Conservation (phyloP, 2,113 vertebrate species). For the Gallinago paraguaiae region DNA sequence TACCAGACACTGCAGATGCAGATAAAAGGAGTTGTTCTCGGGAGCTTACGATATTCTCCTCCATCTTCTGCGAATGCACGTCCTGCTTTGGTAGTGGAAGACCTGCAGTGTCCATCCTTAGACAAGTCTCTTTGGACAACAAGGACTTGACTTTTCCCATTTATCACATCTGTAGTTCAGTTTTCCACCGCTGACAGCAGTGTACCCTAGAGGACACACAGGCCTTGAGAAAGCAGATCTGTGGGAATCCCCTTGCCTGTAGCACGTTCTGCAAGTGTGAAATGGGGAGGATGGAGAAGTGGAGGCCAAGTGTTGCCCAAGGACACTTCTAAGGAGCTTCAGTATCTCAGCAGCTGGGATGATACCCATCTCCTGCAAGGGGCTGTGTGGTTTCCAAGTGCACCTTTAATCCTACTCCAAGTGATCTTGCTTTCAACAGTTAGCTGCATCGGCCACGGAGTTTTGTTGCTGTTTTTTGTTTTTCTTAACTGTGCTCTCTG, state of each 20-base stretch:
- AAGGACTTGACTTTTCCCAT: background rate
- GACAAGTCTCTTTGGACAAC: background rate
- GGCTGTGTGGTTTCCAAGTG: background rate
- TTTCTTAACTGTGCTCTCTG: background rate
- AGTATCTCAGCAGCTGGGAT: background rate
- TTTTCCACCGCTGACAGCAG: background rate
- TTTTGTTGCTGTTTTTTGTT: background rate
- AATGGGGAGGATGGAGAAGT: background rate
- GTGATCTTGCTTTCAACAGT: background rate
- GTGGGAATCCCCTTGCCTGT: accelerated
- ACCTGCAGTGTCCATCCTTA: background rate
- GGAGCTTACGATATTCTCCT: background rate
- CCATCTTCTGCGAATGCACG: background rate
- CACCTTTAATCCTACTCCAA: background rate
- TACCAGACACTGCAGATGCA: background rate
- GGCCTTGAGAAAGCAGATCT: background rate
- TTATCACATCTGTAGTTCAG: background rate
- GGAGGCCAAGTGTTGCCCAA: accelerated
- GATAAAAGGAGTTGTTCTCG: background rate
- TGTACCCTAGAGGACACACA: accelerated
- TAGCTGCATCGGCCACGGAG: background rate
- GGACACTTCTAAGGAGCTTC: background rate
- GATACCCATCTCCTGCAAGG: background rate
- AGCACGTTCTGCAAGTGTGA: accelerated
- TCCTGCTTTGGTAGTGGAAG: background rate